Conservation (phyloP, 2,113 vertebrate genomes). For the Athene noctua region DNA sequence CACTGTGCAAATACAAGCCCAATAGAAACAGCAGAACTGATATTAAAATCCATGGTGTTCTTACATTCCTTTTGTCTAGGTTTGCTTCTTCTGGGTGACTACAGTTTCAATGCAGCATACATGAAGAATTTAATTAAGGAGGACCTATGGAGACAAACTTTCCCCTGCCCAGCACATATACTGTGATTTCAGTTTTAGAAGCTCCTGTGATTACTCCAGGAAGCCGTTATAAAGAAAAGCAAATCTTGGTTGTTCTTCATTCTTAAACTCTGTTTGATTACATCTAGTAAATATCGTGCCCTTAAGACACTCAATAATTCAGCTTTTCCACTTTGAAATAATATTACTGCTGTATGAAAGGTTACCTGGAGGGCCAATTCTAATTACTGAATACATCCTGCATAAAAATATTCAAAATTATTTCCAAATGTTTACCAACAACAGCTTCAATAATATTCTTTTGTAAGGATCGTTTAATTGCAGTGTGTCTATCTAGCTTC, state of each 20-base stretch:
- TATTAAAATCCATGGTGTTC: not conserved
- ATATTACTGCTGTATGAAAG: not conserved
- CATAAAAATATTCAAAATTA: not conserved
- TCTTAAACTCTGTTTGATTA: constrained; percentile 17
- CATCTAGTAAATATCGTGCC: constrained; percentile 34
- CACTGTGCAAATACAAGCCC: not conserved
- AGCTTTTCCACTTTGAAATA: constrained; percentile 9
- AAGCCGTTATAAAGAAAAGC: not conserved
- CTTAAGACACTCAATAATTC: constrained; percentile 25
- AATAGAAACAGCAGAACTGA: not conserved
- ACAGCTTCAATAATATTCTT: not conserved
- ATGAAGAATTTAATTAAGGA: not conserved
- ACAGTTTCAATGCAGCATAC: not conserved
- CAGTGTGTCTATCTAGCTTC: not conserved
- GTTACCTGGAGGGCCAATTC: constrained; percentile 4
- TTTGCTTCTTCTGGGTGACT: not conserved
- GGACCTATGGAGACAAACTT: not conserved
- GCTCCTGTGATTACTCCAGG: not conserved
- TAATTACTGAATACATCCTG: constrained; percentile 13
- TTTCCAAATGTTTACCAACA: constrained; percentile 10
- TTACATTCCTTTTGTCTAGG: not conserved
- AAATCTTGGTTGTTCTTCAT: not conserved
- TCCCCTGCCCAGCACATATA: rapidly evolving
- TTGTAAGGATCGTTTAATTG: not conserved
- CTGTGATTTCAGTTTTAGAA: not conserved